Percentiles rank a stretch among this genome's conserved stretches.
Conservation (phyloP, 2,113 vertebrate genomes). For the Toxotes jaculatrix region DNA sequence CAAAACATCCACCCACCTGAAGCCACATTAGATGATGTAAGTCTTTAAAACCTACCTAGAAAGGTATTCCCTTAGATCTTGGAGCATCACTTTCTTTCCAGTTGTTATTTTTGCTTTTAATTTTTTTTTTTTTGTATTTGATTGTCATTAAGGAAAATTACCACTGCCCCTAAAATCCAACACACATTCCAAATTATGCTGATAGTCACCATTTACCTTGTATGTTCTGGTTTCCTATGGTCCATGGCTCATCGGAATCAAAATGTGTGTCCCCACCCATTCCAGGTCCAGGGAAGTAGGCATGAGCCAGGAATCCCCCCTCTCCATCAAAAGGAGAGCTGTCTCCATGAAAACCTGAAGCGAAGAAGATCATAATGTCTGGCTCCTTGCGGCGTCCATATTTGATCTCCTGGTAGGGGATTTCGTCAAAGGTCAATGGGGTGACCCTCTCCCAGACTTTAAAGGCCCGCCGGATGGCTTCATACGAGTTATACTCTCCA, state of each 20-base stretch:
- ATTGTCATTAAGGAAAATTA: neutral
- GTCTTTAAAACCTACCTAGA: neutral
- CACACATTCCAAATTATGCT: neutral
- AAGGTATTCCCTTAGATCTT: neutral
- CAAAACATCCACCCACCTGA: neutral
- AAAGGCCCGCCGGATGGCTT: constrained; percentile 92
- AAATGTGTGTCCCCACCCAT: constrained; percentile 98
- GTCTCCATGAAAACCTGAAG: constrained; percentile 96
- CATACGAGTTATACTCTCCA: constrained; percentile 89
- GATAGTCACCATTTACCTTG: constrained; percentile 84
- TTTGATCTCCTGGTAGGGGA: constrained; percentile 92
- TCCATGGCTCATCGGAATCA: constrained; percentile 97
- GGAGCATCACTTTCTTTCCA: neutral
- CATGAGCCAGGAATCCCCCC: constrained; percentile 96
- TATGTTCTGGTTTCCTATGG: constrained; percentile 90
- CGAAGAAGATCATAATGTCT: constrained; percentile 98
- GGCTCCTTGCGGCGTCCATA: constrained; percentile 92
- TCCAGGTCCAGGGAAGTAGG: constrained; percentile 95
- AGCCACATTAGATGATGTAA: neutral
- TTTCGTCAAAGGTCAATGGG: constrained; percentile 92
- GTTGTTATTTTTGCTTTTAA: neutral
- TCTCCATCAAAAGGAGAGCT: constrained; percentile 96
- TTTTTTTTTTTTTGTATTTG: neutral
- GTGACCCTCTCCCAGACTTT: constrained; percentile 92
- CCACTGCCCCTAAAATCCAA: neutral